These are phyloP conservation scores for Drosophila baimaii DNA, from an alignment of 1,140 invertebrate genomes.

Conservation along the genomic window DNA sequence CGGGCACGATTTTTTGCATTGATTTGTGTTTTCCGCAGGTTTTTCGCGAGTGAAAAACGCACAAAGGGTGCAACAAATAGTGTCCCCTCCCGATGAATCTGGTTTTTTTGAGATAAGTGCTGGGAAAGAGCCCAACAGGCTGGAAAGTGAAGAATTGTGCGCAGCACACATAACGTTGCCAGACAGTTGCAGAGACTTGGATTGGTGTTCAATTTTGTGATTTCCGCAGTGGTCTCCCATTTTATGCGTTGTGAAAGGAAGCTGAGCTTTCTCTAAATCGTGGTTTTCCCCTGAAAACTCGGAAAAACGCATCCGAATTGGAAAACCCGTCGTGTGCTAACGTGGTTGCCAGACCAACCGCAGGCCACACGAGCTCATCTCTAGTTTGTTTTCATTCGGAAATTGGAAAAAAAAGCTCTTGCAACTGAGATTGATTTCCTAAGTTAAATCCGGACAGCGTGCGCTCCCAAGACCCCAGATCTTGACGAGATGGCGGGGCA, in stretches of 20 bases:
- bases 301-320: not conserved
- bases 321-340: constrained; percentile 5
- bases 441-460: constrained; percentile 33
- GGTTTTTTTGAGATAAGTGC: not conserved
- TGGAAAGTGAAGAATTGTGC: constrained; percentile 19
- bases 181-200: not conserved
- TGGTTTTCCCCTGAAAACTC: not conserved
- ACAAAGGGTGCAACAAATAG: constrained; percentile 10
- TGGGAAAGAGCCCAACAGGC: not conserved
- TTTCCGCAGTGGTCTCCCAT: not conserved
- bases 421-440: constrained; percentile 18
- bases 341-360: constrained; percentile 15
- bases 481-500: constrained; percentile 59
- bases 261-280: not conserved
- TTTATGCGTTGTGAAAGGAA: not conserved
- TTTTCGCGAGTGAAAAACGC: constrained; percentile 24
- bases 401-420: constrained; percentile 27
- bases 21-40: constrained; percentile 13
- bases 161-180: constrained; percentile 25
- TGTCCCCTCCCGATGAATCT: not conserved
- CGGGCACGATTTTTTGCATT: constrained; percentile 12
- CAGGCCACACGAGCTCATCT: constrained; percentile 9
- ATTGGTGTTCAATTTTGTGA: not conserved
- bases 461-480: constrained; percentile 37
- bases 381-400: constrained; percentile 42